phyloP scores from a whole-genome alignment of 2,888 invertebrate genomes.

The Sympetrum striolatum region DNA sequence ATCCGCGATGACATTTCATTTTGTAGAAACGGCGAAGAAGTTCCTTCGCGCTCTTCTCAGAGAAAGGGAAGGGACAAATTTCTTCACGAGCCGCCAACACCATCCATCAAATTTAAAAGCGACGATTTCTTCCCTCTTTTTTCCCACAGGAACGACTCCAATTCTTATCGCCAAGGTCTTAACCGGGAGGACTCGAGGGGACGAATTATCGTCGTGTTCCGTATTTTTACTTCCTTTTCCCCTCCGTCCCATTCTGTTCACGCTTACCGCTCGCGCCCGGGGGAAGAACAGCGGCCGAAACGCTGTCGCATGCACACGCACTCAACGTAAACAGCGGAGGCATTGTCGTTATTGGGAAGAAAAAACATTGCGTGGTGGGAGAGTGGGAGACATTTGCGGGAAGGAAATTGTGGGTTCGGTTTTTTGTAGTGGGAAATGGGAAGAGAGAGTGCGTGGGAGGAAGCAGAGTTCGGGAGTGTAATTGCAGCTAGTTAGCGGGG shows the following conservation, averaged over 20 bases:
- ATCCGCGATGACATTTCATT: neutral
- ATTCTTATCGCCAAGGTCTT: neutral
- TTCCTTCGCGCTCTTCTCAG: neutral
- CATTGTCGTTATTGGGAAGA: neutral
- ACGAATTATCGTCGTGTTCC: neutral
- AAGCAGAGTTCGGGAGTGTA: neutral
- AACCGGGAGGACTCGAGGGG: neutral
- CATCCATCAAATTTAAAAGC: neutral
- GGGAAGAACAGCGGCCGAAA: neutral
- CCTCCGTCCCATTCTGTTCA: neutral
- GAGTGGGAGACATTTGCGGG: neutral
- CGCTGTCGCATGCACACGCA: neutral
- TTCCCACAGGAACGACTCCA: constrained; percentile 10
- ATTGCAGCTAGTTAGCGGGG: neutral
- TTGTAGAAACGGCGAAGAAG: neutral
- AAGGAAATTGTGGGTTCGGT: neutral
- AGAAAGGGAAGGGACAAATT: neutral
- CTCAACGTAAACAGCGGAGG: neutral
- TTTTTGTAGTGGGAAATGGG: neutral
- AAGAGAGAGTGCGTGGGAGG: neutral
- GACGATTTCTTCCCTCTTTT: neutral
- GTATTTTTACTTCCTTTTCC: neutral
- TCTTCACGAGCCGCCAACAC: neutral
- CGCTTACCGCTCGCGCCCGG: neutral
- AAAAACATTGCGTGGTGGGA: neutral